These are phyloP conservation scores for Drosophila anomalipes DNA, from an alignment of 2,888 invertebrate genomes.

Conservation along the genomic window DNA sequence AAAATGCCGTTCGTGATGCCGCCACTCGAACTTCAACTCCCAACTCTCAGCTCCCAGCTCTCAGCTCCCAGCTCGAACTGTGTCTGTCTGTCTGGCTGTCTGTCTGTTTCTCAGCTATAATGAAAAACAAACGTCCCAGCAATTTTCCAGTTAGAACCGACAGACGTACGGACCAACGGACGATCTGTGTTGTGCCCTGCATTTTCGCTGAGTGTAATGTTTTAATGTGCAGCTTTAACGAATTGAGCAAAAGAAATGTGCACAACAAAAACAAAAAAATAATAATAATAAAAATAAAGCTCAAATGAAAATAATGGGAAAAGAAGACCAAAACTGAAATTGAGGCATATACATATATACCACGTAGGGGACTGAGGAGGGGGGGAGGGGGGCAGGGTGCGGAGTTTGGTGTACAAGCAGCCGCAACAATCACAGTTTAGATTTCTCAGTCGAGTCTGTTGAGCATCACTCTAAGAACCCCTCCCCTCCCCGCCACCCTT, in stretches of 20 bases:
- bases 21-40: conserved; percentile 52
- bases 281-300: conserved; percentile 40
- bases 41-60: conserved; percentile 3
- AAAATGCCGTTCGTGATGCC: conserved; percentile 77
- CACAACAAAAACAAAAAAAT: conserved; percentile 29
- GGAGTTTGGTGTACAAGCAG: conserved; percentile 4
- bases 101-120: conserved; percentile 40
- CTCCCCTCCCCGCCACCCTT: not conserved
- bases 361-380: not conserved
- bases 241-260: conserved; percentile 65
- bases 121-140: conserved; percentile 78
- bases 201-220: conserved; percentile 73
- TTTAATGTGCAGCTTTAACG: conserved; percentile 74
- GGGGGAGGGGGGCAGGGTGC: not conserved
- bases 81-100: not conserved
- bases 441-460: conserved; percentile 59
- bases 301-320: conserved; percentile 74
- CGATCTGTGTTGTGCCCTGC: conserved; percentile 22
- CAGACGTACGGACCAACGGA: conserved; percentile 10
- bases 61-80: not conserved
- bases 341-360: conserved; percentile 53
- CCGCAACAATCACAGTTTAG: conserved; percentile 75
- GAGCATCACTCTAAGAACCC: not conserved
- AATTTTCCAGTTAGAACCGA: conserved; percentile 77
- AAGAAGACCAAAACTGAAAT: conserved; percentile 74